Evolutionary conservation across 2,888 invertebrate genomes (phyloP).

Genomic region (Apamea monoglypha): DNA sequence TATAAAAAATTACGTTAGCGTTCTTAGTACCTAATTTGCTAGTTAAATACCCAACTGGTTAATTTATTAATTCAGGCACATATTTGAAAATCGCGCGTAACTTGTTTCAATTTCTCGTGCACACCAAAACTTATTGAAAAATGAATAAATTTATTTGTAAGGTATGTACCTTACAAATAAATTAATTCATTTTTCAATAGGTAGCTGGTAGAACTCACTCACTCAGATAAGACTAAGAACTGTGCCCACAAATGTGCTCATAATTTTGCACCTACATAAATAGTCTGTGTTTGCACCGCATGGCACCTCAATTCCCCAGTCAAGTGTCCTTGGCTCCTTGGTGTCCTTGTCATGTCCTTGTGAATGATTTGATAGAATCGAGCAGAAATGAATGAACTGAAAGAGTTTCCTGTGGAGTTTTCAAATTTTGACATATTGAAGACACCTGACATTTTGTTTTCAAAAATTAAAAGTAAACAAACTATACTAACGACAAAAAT

Average conservation of each 20-base stretch:
- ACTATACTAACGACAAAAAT: too few species aligned
- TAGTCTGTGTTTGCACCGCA: too few species aligned
- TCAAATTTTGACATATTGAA: slow-evolving; percentile 3
- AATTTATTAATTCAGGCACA: too few species aligned
- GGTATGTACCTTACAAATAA: too few species aligned
- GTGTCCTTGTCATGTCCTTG: neutral
- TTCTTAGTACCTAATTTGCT: neutral
- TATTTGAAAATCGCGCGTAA: slow-evolving; percentile 28
- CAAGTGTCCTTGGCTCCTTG: too few species aligned
- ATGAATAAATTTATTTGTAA: neutral
- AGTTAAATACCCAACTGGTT: neutral
- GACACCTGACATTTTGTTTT: neutral
- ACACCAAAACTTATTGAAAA: neutral
- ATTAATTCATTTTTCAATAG: too few species aligned
- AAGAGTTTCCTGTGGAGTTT: neutral
- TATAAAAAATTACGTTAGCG: neutral
- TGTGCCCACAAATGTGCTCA: neutral
- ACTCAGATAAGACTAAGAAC: neutral
- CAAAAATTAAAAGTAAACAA: neutral
- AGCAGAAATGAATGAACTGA: neutral
- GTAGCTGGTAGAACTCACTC: neutral
- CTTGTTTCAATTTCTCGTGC: neutral
- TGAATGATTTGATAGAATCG: neutral
- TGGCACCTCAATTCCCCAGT: neutral
- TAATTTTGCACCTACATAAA: neutral